Evolutionary conservation across 2,888 invertebrate species (phyloP), one percentile per base, ranked within the genome.

Genomic region (Drosophila histrio): DNA sequence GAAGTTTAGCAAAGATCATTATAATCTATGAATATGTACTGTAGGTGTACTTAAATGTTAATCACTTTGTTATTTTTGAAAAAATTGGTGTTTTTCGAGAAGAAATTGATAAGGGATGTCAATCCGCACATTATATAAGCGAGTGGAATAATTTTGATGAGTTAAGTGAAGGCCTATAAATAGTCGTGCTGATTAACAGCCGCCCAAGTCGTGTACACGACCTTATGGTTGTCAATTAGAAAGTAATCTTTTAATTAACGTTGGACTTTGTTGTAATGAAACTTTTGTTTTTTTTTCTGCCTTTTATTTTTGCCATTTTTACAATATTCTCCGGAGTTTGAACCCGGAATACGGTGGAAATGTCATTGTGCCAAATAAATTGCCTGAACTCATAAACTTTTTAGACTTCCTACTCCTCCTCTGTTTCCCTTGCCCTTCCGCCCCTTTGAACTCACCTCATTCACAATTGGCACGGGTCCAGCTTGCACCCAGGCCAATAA

Each of bases 391-490:
- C 43, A 17, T 26, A 34, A 54, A 47, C 44, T 57, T 58, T 46
- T 34, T 58, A 28, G 32, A 50, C 53, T 69, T 59, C 69, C 44
- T 76, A 47, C 34, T 9, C 1, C 19, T 1, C 5, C 24, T 26
- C 17, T 11, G 5, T 15, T 11, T 22, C 2, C n/a, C 22, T 11
- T 11, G n/a, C 24, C n/a, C 34, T 26, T 24, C 8, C 47, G 21
- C 21, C 17, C 21, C 34, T 4, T 24, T 24, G 34, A 44, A 59
- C 90, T 90, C 80, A 90, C 91, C 90, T 90, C 90, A 74, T 90
- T 88, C 32, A 90, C 87, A 84, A 88, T 91, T 87, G 90, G 89
- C 86, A 90, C 83, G 60, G 90, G 91, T 84, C 90, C 90, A 86
- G 90, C 86, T 71, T 80, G 83, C 26, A 78, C 79, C 73, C 76